phyloP scores from a whole-genome alignment of 2,113 vertebrate species.

The Mormyrus iriodes region DNA sequence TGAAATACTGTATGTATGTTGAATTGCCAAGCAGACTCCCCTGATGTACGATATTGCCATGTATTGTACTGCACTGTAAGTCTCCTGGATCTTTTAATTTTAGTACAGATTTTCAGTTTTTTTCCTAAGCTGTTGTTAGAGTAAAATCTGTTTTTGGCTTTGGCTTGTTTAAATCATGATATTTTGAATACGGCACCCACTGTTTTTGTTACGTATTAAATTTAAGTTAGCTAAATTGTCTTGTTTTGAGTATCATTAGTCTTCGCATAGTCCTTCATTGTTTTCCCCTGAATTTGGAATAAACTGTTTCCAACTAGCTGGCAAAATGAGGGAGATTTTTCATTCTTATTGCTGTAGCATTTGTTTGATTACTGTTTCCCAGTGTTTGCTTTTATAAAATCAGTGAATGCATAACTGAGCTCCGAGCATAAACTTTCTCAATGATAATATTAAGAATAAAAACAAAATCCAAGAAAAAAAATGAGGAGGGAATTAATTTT shows the following conservation, averaged over 20 bases:
- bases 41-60: not conserved
- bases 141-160: not conserved
- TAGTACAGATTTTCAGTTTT: not conserved
- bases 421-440: not conserved
- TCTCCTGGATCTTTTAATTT: not conserved
- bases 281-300: not conserved
- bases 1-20: not conserved
- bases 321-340: not conserved
- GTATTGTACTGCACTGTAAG: not conserved
- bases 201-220: not conserved
- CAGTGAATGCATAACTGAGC: not conserved
- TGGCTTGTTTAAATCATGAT: not conserved
- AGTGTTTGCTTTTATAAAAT: not conserved
- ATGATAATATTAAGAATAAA: not conserved
- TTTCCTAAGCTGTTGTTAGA: not conserved
- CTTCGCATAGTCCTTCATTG: not conserved
- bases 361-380: not conserved
- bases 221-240: not conserved
- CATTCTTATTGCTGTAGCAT: not conserved
- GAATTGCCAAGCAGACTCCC: not conserved
- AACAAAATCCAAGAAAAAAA: not conserved
- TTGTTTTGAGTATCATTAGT: not conserved
- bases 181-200: not conserved
- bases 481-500: not conserved
- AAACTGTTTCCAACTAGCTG: not conserved